A percentile compares a stretch with the other conserved stretches of the same genome.
Conservation (phyloP, 2,797 vertebrate genomes). For the Eulemur mongoz region DNA sequence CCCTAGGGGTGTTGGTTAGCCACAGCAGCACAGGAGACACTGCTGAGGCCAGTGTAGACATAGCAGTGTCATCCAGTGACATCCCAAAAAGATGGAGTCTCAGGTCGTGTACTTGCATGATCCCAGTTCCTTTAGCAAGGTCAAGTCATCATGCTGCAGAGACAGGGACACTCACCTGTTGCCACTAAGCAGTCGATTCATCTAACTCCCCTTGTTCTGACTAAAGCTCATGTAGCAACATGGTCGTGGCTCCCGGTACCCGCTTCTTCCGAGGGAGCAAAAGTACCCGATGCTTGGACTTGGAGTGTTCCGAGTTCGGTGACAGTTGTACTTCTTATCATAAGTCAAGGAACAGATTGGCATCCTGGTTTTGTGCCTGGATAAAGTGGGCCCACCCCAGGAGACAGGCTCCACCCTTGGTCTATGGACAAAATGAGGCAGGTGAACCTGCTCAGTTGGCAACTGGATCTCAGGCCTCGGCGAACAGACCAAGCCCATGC, state of each 20-base stretch:
- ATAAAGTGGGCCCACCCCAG: neutral
- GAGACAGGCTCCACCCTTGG: neutral
- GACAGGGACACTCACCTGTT: accelerated
- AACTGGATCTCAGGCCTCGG: too few relatives aligned
- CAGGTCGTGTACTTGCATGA: neutral
- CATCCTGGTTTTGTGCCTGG: neutral
- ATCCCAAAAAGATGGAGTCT: neutral
- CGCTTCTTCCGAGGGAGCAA: neutral
- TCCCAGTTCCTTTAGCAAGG: neutral
- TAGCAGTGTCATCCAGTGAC: accelerated
- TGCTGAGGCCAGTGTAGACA: accelerated
- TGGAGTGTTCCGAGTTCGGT: neutral
- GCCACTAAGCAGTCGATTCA: neutral
- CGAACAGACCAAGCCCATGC: neutral
- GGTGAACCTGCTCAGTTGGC: neutral
- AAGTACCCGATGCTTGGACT: neutral
- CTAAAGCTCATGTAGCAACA: too few relatives aligned
- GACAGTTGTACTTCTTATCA: neutral
- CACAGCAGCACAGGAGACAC: neutral
- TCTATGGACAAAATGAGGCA: neutral
- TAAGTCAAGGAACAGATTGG: neutral
- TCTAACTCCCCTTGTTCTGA: neutral
- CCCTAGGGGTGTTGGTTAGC: neutral
- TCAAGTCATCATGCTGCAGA: neutral
- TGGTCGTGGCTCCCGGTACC: too few relatives aligned